Base-by-base conservation (phyloP, 2,888 invertebrate species). In the Mythimna vitellina region DNA sequence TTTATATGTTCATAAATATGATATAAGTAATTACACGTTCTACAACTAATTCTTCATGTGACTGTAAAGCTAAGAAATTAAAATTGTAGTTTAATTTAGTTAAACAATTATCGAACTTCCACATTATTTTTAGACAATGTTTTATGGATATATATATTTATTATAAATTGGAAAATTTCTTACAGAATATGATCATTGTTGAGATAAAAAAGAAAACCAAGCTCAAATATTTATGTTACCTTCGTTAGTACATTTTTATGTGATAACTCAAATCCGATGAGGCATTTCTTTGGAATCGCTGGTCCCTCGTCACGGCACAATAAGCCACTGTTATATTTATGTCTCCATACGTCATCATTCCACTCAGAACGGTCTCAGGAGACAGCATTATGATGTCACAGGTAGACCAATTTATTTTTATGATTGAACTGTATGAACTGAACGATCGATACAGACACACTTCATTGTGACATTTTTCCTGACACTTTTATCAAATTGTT, bases 351-450 rank as follows among this genome's bases (percentile, higher is more conserved):
- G 90, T 90, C 91, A 89, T 83, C 77, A 85, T 86, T 89, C 87
- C 90, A 88, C 88, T 91, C 87, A 76, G 80, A 84, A 73, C 58
- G 78, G 87, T 90, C 93, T 89, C 92, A 58, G 57, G 93, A 91
- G 94, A 90, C 87, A 77, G 91, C 84, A 93, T 95, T 95, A 93
- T 86, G 89, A 84, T 89, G 91, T 90, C 91, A 90, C 92, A 93
- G 93, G 92, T 92, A 93, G 89, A 87, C 90, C 93, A 93, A 94
- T 95, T 93, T 93, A 91, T 93, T 94, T 94, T 94, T 94, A 94
- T 91, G 92, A 91, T 90, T 88, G 85, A 86, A 86, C 86, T 87
- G 86, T 86, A 69, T 54, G 38, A 65, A 70, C 20, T 65, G 53
- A 66, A 64, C 58, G 60, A 84, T 81, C 51, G 58, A 63, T 66